phyloP scores from a whole-genome alignment of 2,113 vertebrate species.

The Brachyistius frenatus region DNA sequence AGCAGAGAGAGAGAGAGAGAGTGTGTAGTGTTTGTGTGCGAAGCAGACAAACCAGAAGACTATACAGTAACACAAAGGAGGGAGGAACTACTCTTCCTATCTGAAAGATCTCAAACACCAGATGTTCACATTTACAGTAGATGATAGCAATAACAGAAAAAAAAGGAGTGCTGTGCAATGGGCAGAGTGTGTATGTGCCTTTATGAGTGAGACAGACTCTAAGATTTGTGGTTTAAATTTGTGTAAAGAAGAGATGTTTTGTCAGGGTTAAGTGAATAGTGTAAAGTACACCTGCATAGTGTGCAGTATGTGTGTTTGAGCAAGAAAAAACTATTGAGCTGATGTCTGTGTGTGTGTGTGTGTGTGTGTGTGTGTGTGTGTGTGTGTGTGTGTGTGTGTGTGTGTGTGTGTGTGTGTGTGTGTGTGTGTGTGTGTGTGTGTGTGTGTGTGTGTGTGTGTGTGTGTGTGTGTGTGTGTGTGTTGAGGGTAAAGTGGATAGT shows the following conservation, averaged over 20 bases:
- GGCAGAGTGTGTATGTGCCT: neutral
- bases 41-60: constrained; percentile 1
- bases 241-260: neutral
- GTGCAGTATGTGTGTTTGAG: constrained; percentile 23
- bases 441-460: constrained; percentile 42
- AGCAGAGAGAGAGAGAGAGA: neutral
- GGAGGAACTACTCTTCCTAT: constrained; percentile 8
- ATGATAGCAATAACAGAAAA: neutral
- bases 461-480: constrained; percentile 42
- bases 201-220: neutral
- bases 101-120: constrained; percentile 1
- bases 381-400: constrained; percentile 45
- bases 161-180: constrained; percentile 6
- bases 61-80: neutral
- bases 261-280: constrained; percentile 4
- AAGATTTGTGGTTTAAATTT: constrained; percentile 24
- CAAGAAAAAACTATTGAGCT: constrained; percentile 40
- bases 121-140: constrained; percentile 16
- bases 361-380: constrained; percentile 30
- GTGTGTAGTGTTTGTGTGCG: neutral
- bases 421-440: constrained; percentile 32
- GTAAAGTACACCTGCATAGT: constrained; percentile 50
- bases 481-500: constrained; percentile 79
- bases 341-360: constrained; percentile 39
- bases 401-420: constrained; percentile 15